Base-by-base conservation (phyloP, 2,113 vertebrate genomes). In the Eulacestoma nigropectus region DNA sequence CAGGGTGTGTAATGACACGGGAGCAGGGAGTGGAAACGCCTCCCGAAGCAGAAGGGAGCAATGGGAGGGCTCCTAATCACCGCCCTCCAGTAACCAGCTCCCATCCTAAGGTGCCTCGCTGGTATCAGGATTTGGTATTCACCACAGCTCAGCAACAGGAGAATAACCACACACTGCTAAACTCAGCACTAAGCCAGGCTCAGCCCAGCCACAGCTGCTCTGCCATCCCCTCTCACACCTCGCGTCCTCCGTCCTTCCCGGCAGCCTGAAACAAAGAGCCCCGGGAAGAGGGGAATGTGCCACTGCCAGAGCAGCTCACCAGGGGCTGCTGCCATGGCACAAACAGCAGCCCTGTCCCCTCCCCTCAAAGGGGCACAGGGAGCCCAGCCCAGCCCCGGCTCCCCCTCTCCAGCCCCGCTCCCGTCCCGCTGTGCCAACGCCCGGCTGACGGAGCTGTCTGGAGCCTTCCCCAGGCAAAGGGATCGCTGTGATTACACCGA, bases 401-500 rank as follows among this genome's bases (percentile, higher is more conserved):
- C 53, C 56, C 29, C 67, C 22, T 7, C 46, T 23, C 59, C 56
- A 47, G 20, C n/a, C 35, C 50, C 19, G 2, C 73, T 56, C 77
- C 25, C 13, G 3, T 16, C 68, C 32, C 0, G 8, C 30, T 3
- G 4, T 35, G 62, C 6, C 23, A 22, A 29, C 0, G 15, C 63
- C 55, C 3, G 8, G n/a, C 41, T 12, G 32, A 13, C 23, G 9
- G 55, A 72, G 83, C 81, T 72, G 79, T 21, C 73, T 20, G 0
- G 1, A 72, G 65, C 70, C 35, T 47, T 88, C 68, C 29, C 4
- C 0, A 26, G 52, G 90, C 76, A 47, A 39, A 84, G 0, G 13
- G 41, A 65, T 39, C 8, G 50, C 73, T 79, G 86, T 73, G 90
- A 83, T 65, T 56, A 47, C 46, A 55, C 26, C 7, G 37, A 77